Percentiles rank a stretch among this genome's conserved stretches.
phyloP scores from a whole-genome alignment of 1,140 invertebrate species.

The Mylabris phalerata region DNA sequence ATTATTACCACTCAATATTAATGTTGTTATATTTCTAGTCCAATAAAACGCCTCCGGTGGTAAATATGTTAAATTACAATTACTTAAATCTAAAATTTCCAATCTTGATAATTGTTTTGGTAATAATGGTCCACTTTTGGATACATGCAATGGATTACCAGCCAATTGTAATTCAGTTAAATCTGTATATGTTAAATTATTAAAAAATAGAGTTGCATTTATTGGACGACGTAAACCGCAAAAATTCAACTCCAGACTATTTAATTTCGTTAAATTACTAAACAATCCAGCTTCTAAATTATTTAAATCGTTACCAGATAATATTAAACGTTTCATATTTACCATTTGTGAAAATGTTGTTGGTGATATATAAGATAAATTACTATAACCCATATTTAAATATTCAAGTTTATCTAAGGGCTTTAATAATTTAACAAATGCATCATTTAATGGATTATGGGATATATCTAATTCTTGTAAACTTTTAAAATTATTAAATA shows the following conservation, averaged over 20 bases:
- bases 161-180: conserved; percentile 61
- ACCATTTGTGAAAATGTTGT: conserved; percentile 65
- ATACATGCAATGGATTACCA: conserved; percentile 59
- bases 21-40: conserved; percentile 54
- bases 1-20: conserved; percentile 57
- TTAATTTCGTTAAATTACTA: conserved; percentile 57
- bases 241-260: conserved; percentile 60
- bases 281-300: conserved; percentile 63
- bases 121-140: conserved; percentile 50
- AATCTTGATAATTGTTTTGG: conserved; percentile 57
- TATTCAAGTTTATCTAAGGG: conserved; percentile 60
- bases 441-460: conserved; percentile 60
- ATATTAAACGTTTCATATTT: conserved; percentile 55
- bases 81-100: conserved; percentile 57
- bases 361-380: conserved; percentile 57
- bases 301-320: conserved; percentile 61
- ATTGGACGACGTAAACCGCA: conserved; percentile 57
- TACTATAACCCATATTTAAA: conserved; percentile 67
- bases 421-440: conserved; percentile 58
- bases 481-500: conserved; percentile 58
- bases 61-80: conserved; percentile 55
- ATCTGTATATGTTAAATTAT: conserved; percentile 55
- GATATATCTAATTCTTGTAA: conserved; percentile 62
- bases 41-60: conserved; percentile 55
- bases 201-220: conserved; percentile 60